phyloP scores from a whole-genome alignment of 2,797 vertebrate genomes.

The Sylvilagus floridanus region DNA sequence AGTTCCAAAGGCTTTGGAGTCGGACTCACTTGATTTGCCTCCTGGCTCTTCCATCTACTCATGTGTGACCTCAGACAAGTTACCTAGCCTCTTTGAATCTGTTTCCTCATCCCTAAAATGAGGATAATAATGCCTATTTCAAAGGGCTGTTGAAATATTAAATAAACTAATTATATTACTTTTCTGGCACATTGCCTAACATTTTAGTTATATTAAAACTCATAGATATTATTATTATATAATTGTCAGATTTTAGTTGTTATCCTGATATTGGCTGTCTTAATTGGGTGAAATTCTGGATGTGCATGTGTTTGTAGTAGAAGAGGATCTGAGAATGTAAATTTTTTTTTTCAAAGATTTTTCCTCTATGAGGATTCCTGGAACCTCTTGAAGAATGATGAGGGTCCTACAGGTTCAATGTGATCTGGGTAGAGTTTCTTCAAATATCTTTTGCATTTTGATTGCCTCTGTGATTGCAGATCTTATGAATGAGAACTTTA shows the following conservation, averaged over 20 bases:
- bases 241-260: slow-evolving; percentile 10
- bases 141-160: slow-evolving; percentile 16
- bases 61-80: background rate
- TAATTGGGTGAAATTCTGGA: background rate
- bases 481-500: background rate
- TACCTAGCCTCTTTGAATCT: background rate
- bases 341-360: background rate
- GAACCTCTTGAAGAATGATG: background rate
- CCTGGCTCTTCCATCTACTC: background rate
- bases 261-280: background rate
- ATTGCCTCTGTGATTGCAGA: background rate
- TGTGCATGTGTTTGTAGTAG: background rate
- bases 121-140: slow-evolving; percentile 17
- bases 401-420: background rate
- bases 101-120: slow-evolving; percentile 13
- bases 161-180: background rate
- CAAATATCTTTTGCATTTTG: background rate
- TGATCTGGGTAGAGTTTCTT: background rate
- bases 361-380: background rate
- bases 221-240: background rate
- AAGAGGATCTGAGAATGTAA: background rate
- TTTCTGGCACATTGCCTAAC: background rate
- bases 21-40: background rate
- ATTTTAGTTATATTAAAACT: slow-evolving; percentile 11
- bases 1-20: background rate